These are phyloP conservation scores for Macrocentrus cingulum DNA, from an alignment of 1,140 invertebrate genomes.

Conservation along the genomic window DNA sequence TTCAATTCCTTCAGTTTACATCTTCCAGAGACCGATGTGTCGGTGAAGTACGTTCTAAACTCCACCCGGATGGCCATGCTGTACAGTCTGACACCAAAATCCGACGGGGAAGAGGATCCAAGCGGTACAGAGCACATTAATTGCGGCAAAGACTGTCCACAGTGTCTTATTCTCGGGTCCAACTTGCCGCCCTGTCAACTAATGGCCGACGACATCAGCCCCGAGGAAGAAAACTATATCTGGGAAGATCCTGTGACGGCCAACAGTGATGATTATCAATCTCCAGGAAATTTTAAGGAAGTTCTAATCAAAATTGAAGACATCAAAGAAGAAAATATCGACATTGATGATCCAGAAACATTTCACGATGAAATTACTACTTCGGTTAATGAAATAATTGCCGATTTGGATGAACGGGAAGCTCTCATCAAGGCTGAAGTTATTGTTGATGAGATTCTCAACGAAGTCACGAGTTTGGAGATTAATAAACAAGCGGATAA, in stretches of 20 bases:
- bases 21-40: slow-evolving; percentile 35
- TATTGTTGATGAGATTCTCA: slow-evolving; percentile 40
- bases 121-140: slow-evolving; percentile 19
- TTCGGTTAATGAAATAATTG: slow-evolving; percentile 48
- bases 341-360: too few species aligned
- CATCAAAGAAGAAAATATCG: slow-evolving; percentile 39
- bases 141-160: slow-evolving; percentile 11
- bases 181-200: neutral
- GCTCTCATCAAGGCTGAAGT: slow-evolving; percentile 32
- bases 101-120: slow-evolving; percentile 26
- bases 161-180: neutral
- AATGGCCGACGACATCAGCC: neutral
- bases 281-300: too few species aligned
- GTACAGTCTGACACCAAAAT: slow-evolving; percentile 48
- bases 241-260: slow-evolving; percentile 26
- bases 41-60: slow-evolving; percentile 46
- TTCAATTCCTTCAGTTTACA: slow-evolving; percentile 12
- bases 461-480: slow-evolving; percentile 30
- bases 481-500: slow-evolving; percentile 23
- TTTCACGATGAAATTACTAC: slow-evolving; percentile 47
- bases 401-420: slow-evolving; percentile 41
- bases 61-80: slow-evolving; percentile 43
- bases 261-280: neutral
- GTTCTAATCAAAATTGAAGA: too few species aligned
- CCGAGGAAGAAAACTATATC: slow-evolving; percentile 16